Conservation (phyloP, 2,113 vertebrate genomes). For the Pantherophis guttatus region DNA sequence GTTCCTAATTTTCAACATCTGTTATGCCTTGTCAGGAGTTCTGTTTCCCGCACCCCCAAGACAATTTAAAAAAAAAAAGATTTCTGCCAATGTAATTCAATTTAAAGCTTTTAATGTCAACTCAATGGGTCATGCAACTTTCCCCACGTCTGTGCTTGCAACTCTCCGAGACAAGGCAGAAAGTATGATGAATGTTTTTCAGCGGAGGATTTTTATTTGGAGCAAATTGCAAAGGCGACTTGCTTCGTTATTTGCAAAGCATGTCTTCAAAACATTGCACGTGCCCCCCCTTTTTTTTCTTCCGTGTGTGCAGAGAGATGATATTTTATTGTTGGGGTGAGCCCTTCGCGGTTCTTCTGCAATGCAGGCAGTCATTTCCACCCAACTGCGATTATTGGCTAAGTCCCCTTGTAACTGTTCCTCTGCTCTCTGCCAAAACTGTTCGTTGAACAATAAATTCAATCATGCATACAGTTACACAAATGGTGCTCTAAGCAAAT, state of each 20-base stretch:
- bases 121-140: constrained; percentile 62
- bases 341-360: constrained; percentile 51
- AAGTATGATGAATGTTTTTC: constrained; percentile 59
- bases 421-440: constrained; percentile 59
- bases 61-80: constrained; percentile 48
- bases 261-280: constrained; percentile 21
- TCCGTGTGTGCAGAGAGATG: background rate
- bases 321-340: constrained; percentile 55
- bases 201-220: constrained; percentile 13
- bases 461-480: constrained; percentile 62
- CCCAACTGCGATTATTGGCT: constrained; percentile 62
- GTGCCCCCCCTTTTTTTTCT: background rate
- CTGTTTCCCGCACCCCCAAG: constrained; percentile 42
- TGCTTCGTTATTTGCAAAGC: constrained; percentile 17
- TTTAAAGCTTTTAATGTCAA: constrained; percentile 67
- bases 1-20: constrained; percentile 66
- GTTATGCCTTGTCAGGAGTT: constrained; percentile 60
- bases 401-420: constrained; percentile 56
- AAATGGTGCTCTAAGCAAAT: constrained; percentile 59
- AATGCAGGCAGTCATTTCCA: constrained; percentile 43
- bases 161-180: constrained; percentile 49
- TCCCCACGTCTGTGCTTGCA: constrained; percentile 48
- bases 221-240: constrained; percentile 28
- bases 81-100: constrained; percentile 65
- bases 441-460: constrained; percentile 66